These are phyloP conservation scores for Glaucopsyche alexis DNA, from an alignment of 2,888 invertebrate genomes.

Conservation along the genomic window DNA sequence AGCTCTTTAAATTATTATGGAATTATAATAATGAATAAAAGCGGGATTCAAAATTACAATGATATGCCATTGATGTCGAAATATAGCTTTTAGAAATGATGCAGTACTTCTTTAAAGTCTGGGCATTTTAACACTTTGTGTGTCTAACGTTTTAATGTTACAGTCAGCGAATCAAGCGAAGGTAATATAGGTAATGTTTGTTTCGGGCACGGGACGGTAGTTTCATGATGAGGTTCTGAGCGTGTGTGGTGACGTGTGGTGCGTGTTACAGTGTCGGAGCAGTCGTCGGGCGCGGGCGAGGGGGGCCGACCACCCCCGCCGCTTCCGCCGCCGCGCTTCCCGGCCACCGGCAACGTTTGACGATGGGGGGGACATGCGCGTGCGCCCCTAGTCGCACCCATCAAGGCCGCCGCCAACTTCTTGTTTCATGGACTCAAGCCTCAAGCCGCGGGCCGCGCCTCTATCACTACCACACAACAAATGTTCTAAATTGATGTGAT, in stretches of 20 bases:
- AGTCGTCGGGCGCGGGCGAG: constrained; percentile 88
- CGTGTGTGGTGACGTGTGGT: background rate
- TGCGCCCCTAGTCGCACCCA: constrained; percentile 80
- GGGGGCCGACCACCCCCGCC: constrained; percentile 88
- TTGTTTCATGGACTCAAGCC: constrained; percentile 84
- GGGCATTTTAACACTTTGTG: background rate
- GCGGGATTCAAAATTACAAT: background rate
- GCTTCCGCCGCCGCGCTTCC: constrained; percentile 89
- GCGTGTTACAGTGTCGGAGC: constrained; percentile 88
- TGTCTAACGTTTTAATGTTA: constrained; percentile 4
- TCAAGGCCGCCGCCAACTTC: constrained; percentile 85
- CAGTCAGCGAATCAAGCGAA: background rate
- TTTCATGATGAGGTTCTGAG: background rate
- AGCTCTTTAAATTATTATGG: background rate
- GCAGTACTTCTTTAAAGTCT: background rate
- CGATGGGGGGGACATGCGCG: constrained; percentile 84
- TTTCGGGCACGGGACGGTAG: background rate
- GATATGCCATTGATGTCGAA: background rate
- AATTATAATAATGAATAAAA: background rate
- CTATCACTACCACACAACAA: constrained; percentile 77
- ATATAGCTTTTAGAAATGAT: background rate
- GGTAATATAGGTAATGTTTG: constrained; percentile 2
- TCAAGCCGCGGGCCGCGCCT: constrained; percentile 66
- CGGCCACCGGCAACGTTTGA: constrained; percentile 87
- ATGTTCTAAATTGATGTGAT: constrained; percentile 80